Percentiles rank a stretch among this genome's conserved stretches.
phyloP scores from a whole-genome alignment of 1,140 invertebrate species.

The Telenomus remus region DNA sequence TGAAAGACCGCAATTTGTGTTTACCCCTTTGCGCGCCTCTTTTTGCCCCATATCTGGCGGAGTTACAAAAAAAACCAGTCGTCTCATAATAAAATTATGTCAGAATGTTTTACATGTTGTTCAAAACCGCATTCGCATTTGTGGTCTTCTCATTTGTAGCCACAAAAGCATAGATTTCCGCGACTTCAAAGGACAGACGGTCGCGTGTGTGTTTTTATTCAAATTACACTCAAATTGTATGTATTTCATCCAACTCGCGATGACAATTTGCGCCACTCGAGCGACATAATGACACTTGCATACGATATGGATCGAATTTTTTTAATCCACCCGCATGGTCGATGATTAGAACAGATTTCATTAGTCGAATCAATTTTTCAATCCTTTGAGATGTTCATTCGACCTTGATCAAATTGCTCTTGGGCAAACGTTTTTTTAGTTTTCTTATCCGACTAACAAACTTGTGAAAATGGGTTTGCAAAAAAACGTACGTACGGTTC shows the following conservation, averaged over 20 bases:
- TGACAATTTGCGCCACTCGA: neutral
- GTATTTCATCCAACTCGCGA: conserved; percentile 4
- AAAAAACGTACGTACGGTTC: neutral
- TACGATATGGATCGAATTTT: conserved; percentile 20
- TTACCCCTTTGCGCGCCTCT: no score
- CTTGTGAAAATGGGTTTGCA: conserved; percentile 43
- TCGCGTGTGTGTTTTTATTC: conserved; percentile 34
- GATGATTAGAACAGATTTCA: conserved; percentile 33
- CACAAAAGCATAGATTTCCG: no score
- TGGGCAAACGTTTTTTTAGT: conserved; percentile 51
- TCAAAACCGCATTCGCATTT: no score
- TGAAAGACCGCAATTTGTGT: no score
- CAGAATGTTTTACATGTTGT: no score
- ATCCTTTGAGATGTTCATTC: conserved; percentile 43
- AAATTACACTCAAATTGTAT: conserved; percentile 21
- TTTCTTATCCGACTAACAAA: conserved; percentile 21
- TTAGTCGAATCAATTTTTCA: conserved; percentile 46
- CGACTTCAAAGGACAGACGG: conserved; percentile 4
- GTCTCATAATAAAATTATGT: no score
- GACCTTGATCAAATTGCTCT: conserved; percentile 49
- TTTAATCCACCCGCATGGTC: conserved; percentile 26
- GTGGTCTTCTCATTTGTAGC: no score
- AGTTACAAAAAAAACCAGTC: no score
- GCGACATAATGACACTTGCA: conserved; percentile 18
- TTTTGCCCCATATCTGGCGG: no score